Percentiles rank a stretch among this genome's conserved stretches.
These are phyloP conservation scores for Ostrea edulis DNA, from an alignment of 1,140 invertebrate genomes.

Conservation along the genomic window DNA sequence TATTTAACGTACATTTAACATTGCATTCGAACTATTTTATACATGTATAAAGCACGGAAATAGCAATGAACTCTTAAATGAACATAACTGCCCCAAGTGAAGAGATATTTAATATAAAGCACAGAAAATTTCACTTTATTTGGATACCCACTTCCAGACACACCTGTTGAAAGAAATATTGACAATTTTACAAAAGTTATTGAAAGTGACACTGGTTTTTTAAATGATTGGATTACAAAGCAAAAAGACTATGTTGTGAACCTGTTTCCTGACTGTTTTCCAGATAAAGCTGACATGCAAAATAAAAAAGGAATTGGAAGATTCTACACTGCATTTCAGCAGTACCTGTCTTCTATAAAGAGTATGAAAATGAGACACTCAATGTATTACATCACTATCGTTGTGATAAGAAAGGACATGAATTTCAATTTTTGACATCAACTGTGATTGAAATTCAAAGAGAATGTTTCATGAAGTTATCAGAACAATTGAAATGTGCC, in stretches of 20 bases:
- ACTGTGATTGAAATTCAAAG: conserved; percentile 33
- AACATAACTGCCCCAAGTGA: no score
- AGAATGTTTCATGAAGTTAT: background rate
- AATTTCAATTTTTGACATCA: conserved; percentile 4
- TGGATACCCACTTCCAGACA: no score
- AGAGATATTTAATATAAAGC: no score
- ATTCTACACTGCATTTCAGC: conserved; percentile 30
- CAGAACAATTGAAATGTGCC: background rate
- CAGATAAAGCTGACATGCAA: background rate
- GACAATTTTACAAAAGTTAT: background rate
- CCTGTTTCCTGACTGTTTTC: background rate
- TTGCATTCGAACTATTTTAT: no score
- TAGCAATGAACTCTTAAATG: no score
- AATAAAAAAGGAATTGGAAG: conserved; percentile 2
- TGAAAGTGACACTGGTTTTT: background rate
- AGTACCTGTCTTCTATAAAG: conserved; percentile 5
- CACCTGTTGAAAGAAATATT: background rate
- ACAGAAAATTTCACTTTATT: no score
- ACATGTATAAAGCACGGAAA: no score
- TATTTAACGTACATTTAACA: no score
- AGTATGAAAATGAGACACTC: background rate
- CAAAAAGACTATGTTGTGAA: conserved; percentile 7
- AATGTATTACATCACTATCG: background rate
- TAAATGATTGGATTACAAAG: conserved; percentile 20
- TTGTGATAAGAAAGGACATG: background rate